Evolutionary conservation across 2,113 vertebrate genomes (phyloP).

Genomic region (Tapirus terrestris): DNA sequence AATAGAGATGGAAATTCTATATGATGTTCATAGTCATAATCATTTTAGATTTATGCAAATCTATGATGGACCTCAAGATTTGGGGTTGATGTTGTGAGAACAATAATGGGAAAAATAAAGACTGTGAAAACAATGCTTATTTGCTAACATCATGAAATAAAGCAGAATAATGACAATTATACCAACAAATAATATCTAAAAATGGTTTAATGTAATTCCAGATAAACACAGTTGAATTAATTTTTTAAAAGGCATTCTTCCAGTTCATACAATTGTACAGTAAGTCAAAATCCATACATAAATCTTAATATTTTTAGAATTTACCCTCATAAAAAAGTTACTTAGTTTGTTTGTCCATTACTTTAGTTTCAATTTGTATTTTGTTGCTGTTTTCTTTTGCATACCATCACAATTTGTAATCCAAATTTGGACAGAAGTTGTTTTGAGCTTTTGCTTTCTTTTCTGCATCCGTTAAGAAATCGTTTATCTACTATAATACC

Average conservation of each 20-base stretch:
- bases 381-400: background rate
- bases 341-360: background rate
- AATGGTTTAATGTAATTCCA: background rate
- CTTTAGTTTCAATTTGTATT: conserved; percentile 26
- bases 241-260: background rate
- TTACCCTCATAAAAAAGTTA: background rate
- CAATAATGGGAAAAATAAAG: background rate
- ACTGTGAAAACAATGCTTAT: background rate
- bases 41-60: background rate
- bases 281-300: background rate
- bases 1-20: background rate
- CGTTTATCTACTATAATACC: conserved; percentile 31
- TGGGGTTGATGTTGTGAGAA: background rate
- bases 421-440: conserved; percentile 1
- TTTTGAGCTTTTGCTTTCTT: conserved; percentile 21
- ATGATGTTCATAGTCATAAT: background rate
- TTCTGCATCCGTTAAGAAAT: conserved; percentile 2
- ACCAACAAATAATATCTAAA: background rate
- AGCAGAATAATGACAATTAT: background rate
- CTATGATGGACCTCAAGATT: background rate
- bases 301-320: background rate
- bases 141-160: background rate
- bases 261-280: background rate
- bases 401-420: background rate
- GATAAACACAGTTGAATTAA: background rate